Conservation (phyloP, 2,113 vertebrate species). For the Zosterops lateralis region DNA sequence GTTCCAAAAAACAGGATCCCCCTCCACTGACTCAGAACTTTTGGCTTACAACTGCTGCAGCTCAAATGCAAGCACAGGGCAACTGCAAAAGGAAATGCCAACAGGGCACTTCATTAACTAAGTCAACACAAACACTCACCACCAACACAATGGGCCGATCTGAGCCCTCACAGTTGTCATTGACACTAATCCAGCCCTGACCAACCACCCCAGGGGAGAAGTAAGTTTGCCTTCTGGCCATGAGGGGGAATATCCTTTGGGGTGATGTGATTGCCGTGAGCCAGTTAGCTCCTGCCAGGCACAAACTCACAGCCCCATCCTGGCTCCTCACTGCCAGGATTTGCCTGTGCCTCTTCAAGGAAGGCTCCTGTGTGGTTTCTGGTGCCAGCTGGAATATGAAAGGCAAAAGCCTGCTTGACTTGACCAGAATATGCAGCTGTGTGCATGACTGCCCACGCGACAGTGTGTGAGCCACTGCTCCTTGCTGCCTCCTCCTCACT, state of each 20-base stretch:
- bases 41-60: conserved; percentile 7
- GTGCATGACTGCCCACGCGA: not conserved
- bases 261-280: not conserved
- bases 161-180: rapidly evolving
- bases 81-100: not conserved
- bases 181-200: not conserved
- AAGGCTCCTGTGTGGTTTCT: not conserved
- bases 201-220: not conserved
- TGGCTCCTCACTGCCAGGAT: not conserved
- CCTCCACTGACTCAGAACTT: not conserved
- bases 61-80: not conserved
- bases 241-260: not conserved
- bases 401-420: not conserved
- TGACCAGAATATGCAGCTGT: not conserved
- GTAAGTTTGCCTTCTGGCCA: rapidly evolving
- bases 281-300: not conserved
- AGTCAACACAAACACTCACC: not conserved
- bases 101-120: not conserved
- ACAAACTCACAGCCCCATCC: not conserved
- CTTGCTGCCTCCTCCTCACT: not conserved
- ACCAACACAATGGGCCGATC: not conserved
- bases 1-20: conserved; percentile 16
- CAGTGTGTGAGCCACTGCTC: not conserved
- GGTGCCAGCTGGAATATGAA: not conserved
- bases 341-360: not conserved